Conservation (phyloP, 2,797 vertebrate species). For the Crocodylus rhombifer region DNA sequence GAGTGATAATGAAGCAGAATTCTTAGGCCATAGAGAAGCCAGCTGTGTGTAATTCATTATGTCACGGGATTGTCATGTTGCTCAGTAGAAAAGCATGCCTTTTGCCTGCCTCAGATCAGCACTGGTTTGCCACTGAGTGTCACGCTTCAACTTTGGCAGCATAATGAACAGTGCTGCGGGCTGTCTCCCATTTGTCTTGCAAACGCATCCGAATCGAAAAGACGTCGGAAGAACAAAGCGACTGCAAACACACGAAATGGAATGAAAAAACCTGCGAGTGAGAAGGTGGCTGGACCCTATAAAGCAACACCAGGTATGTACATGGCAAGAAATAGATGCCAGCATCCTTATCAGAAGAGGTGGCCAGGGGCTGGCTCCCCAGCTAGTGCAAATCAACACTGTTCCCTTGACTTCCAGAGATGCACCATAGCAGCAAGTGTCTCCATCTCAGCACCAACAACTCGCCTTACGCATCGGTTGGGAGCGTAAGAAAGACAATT, state of each 20-base stretch:
- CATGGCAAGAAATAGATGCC: background rate
- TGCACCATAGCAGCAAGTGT: background rate
- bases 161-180: conserved; percentile 33
- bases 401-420: background rate
- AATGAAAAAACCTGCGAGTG: background rate
- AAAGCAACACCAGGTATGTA: background rate
- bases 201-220: conserved; percentile 7
- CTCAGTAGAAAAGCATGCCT: background rate
- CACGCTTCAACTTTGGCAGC: conserved; percentile 32
- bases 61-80: conserved; percentile 42
- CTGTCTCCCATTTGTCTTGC: conserved; percentile 11
- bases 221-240: conserved; percentile 25
- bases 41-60: conserved; percentile 71
- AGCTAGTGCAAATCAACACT: fast-evolving
- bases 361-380: background rate
- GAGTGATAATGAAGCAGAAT: conserved; percentile 50
- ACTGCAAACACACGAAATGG: background rate
- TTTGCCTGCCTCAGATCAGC: conserved; percentile 54
- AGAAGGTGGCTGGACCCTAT: background rate
- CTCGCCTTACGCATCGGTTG: too few relatives aligned
- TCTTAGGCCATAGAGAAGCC: conserved; percentile 50
- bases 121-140: conserved; percentile 29
- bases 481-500: background rate
- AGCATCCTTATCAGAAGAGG: background rate
- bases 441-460: background rate